Percentiles rank a stretch among this genome's conserved stretches.
phyloP scores from a whole-genome alignment of 1,140 invertebrate species.

The Melanaphis sacchari region DNA sequence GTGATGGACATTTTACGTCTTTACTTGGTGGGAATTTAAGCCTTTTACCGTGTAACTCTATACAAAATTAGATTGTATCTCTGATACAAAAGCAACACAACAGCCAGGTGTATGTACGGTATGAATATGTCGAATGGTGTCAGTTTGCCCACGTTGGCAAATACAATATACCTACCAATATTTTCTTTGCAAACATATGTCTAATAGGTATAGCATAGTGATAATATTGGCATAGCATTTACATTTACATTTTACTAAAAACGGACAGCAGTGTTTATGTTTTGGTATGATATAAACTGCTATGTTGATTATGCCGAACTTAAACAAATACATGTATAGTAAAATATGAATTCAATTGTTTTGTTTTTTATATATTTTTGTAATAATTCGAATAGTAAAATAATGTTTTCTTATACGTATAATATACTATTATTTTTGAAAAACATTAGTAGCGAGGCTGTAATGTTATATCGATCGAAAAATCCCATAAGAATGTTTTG shows the following conservation, averaged over 20 bases:
- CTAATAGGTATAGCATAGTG: not conserved
- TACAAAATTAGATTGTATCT: slow-evolving; percentile 56
- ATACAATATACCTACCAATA: slow-evolving; percentile 16
- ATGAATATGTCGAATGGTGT: not conserved
- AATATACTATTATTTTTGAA: not conserved
- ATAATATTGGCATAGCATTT: not conserved
- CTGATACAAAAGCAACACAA: slow-evolving; percentile 24
- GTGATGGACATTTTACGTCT: slow-evolving; percentile 53
- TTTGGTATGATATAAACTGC: not conserved
- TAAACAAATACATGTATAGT: not conserved
- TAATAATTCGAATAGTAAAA: not conserved
- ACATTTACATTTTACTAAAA: not conserved
- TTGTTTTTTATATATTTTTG: not conserved
- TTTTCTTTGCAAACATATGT: not conserved
- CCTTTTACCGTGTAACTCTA: slow-evolving; percentile 53
- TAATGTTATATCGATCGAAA: not conserved
- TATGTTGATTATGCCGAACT: not conserved
- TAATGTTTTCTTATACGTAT: not conserved
- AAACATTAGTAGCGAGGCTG: not conserved
- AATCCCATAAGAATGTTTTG: not conserved
- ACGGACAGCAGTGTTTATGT: not conserved
- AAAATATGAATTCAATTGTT: not conserved
- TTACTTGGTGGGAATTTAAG: slow-evolving; percentile 38
- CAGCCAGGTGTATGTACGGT: not conserved
- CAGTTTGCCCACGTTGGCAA: not conserved